Conservation (phyloP, 2,797 vertebrate genomes). For the Morelia viridis region DNA sequence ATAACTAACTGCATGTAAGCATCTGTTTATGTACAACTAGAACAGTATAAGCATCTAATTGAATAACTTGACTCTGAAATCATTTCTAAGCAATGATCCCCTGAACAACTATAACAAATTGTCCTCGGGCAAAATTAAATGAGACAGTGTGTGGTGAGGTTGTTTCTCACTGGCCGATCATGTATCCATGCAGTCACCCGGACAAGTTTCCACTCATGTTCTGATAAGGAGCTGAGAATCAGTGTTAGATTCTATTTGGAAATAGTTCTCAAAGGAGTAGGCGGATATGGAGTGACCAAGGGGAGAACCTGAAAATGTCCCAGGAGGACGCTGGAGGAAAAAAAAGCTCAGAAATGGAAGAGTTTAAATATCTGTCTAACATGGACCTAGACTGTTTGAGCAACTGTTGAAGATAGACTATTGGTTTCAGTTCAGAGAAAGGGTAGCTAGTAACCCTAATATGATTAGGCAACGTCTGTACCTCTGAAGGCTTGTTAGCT, state of each 20-base stretch:
- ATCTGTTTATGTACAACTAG: neutral
- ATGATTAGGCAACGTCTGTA: neutral
- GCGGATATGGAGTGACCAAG: neutral
- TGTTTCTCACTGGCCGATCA: neutral
- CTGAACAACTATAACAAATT: conserved; percentile 11
- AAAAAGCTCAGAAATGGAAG: neutral
- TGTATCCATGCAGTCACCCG: neutral
- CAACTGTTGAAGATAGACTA: neutral
- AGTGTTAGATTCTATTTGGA: neutral
- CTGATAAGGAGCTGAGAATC: neutral
- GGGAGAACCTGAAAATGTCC: neutral
- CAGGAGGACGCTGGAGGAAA: neutral
- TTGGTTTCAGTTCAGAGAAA: neutral
- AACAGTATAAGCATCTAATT: neutral
- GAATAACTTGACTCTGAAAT: neutral
- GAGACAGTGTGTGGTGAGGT: neutral
- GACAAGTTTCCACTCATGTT: neutral
- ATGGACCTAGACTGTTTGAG: neutral
- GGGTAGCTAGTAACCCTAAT: neutral
- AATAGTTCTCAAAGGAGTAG: neutral
- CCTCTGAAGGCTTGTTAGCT: neutral
- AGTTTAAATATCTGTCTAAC: neutral
- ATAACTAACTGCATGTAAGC: neutral
- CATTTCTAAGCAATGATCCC: neutral
- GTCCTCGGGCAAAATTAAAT: neutral